phyloP scores from a whole-genome alignment of 1,140 invertebrate genomes.

The Habropoda laboriosa region DNA sequence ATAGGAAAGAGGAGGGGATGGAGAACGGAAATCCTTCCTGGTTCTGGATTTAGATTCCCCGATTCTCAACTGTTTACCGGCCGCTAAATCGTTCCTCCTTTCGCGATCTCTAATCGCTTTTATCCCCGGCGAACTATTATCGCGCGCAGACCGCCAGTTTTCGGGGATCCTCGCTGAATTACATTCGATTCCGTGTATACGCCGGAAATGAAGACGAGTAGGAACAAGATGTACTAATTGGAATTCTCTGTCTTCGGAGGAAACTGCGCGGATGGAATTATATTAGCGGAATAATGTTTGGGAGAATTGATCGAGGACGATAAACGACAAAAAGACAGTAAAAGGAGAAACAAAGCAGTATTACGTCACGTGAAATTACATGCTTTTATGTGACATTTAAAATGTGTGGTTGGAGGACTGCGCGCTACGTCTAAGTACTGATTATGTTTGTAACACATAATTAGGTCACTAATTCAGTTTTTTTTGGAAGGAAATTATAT shows the following conservation, averaged over 20 bases:
- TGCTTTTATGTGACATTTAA: no score
- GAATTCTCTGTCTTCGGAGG: no score
- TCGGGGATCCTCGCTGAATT: background rate
- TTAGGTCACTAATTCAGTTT: no score
- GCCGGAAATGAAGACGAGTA: background rate
- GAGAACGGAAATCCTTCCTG: constrained; percentile 8
- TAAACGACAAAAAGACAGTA: background rate
- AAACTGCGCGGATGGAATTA: background rate
- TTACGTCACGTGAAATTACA: no score
- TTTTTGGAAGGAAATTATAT: no score
- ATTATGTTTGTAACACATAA: no score
- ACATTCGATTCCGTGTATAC: background rate
- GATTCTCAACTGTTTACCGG: constrained; percentile 53
- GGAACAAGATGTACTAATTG: no score
- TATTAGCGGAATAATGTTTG: background rate
- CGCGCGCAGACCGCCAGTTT: background rate
- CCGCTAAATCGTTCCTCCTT: constrained; percentile 21
- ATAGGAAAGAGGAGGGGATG: background rate
- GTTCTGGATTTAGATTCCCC: constrained; percentile 49
- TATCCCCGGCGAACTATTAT: constrained; percentile 11
- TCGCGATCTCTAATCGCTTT: constrained; percentile 47
- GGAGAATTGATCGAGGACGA: background rate
- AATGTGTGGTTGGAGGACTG: no score
- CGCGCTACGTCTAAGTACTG: no score
- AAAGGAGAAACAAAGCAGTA: no score